These are phyloP conservation scores for Herminia tarsipennalis DNA, from an alignment of 2,888 invertebrate genomes.

Conservation along the genomic window DNA sequence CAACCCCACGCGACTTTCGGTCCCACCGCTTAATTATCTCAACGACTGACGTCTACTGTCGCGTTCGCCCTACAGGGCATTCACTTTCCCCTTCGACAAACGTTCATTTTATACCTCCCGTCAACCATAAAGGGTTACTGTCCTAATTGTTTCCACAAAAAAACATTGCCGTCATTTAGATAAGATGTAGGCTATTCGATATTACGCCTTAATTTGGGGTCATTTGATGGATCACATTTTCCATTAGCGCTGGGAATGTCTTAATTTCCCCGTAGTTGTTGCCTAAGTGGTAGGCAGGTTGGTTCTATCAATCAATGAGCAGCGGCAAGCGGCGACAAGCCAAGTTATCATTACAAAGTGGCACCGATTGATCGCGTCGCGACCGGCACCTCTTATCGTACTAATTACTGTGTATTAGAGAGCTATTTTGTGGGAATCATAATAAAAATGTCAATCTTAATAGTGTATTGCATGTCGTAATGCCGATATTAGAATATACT, in stretches of 20 bases:
- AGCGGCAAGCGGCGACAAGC: constrained; percentile 50
- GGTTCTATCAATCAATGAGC: constrained; percentile 70
- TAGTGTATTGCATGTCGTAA: constrained; percentile 13
- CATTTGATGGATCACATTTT: constrained; percentile 73
- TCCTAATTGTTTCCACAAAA: constrained; percentile 66
- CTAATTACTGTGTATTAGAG: constrained; percentile 55
- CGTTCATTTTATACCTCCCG: constrained; percentile 50
- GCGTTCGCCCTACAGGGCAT: constrained; percentile 49
- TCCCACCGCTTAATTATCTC: constrained; percentile 67
- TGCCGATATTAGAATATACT: constrained; percentile 17
- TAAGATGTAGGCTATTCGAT: constrained; percentile 54
- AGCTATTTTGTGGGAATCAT: constrained; percentile 48
- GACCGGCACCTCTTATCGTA: constrained; percentile 69
- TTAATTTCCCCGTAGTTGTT: constrained; percentile 70
- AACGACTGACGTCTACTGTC: constrained; percentile 52
- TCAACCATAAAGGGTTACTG: constrained; percentile 48
- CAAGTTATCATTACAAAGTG: constrained; percentile 70
- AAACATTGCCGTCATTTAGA: constrained; percentile 64
- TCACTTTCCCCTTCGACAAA: constrained; percentile 45
- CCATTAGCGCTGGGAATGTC: constrained; percentile 74
- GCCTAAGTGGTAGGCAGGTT: constrained; percentile 68
- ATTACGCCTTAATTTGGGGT: constrained; percentile 66
- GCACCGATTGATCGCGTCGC: constrained; percentile 73
- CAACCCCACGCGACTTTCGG: constrained; percentile 49
- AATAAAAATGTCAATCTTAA: constrained; percentile 38